Evolutionary conservation across 1,140 invertebrate species (phyloP).

Genomic region (Tetraneura akinire): DNA sequence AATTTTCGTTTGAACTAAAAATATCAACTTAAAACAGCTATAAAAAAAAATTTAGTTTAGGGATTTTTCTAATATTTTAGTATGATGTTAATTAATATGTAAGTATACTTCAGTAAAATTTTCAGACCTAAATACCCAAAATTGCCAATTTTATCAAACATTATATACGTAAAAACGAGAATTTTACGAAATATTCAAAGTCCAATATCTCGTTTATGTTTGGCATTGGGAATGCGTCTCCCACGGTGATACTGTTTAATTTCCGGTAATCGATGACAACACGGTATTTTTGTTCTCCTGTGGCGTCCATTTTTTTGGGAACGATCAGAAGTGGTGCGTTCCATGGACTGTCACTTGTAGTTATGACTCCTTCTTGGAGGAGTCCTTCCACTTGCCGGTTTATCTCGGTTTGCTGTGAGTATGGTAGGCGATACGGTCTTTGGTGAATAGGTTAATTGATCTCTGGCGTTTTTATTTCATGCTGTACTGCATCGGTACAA

Average conservation of each 20-base stretch:
- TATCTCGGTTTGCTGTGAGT: slow-evolving; percentile 57
- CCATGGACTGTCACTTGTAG: slow-evolving; percentile 49
- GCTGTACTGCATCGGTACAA: not conserved
- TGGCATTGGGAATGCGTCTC: slow-evolving; percentile 63
- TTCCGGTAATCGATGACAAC: slow-evolving; percentile 58
- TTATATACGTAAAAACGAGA: too few species aligned
- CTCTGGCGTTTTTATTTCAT: not conserved
- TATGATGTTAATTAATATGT: too few species aligned
- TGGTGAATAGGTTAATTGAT: not conserved
- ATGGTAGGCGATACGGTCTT: slow-evolving; percentile 49
- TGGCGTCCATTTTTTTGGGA: slow-evolving; percentile 54
- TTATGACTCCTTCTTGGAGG: slow-evolving; percentile 51
- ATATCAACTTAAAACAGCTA: too few species aligned
- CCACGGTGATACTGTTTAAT: slow-evolving; percentile 59
- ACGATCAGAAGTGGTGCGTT: slow-evolving; percentile 53
- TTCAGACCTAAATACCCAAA: too few species aligned
- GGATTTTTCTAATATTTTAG: too few species aligned
- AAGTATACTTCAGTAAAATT: too few species aligned
- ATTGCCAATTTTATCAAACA: too few species aligned
- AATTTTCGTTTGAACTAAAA: too few species aligned
- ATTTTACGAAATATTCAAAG: too few species aligned
- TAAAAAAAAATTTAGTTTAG: too few species aligned
- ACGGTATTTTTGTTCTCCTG: slow-evolving; percentile 53
- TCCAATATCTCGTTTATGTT: slow-evolving; percentile 61
- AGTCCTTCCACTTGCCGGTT: slow-evolving; percentile 56